A percentile compares a stretch with the other conserved stretches of the same genome.
Evolutionary conservation across 2,888 invertebrate species (phyloP).

Genomic region (Onthophagus sagittarius): DNA sequence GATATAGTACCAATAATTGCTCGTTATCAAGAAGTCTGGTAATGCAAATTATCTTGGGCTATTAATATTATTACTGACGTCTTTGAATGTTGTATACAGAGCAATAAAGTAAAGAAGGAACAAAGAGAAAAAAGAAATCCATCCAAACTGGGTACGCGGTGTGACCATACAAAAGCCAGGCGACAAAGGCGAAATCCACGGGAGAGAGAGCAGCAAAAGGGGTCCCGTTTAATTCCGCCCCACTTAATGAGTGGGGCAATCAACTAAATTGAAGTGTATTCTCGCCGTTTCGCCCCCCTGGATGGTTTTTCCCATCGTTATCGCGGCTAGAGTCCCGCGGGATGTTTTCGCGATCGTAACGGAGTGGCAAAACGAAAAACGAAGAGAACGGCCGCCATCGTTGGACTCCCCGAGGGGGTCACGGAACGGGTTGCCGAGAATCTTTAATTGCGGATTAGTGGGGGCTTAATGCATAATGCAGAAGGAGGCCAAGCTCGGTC

Average conservation of each 20-base stretch:
- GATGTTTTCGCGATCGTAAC: neutral
- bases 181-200: neutral
- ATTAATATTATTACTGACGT: too few species aligned
- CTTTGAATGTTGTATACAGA: neutral
- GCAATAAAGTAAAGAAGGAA: neutral
- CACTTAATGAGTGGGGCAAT: neutral
- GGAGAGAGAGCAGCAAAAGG: neutral
- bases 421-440: neutral
- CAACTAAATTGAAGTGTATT: neutral
- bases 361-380: neutral
- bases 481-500: neutral
- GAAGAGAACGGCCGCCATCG: neutral
- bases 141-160: neutral
- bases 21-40: too few species aligned
- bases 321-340: neutral
- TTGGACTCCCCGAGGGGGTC: neutral
- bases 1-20: too few species aligned
- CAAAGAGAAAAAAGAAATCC: neutral
- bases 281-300: neutral
- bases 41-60: too few species aligned
- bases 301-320: neutral
- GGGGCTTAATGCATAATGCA: neutral
- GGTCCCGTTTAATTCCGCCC: neutral
- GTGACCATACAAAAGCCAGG: neutral
- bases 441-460: neutral